Base-by-base conservation (phyloP, 2,888 invertebrate genomes). In the Galerucella pusilla region DNA sequence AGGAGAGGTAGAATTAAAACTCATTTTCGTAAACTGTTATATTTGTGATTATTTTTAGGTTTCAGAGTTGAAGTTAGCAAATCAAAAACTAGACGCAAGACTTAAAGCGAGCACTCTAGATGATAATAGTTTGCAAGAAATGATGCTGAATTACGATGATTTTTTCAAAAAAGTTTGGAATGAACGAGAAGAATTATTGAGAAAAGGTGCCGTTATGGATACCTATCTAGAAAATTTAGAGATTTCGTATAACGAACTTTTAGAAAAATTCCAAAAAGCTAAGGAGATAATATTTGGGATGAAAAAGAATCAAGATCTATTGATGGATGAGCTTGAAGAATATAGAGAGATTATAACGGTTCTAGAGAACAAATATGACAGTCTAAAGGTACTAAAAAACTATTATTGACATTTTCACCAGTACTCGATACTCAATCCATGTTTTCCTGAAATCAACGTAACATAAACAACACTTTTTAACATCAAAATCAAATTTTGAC, bases 261-360 rank as follows among this genome's bases (percentile, higher is more conserved):
- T 86, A 14, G 80, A 82, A 20, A 86, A 86, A 74, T 87, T 84
- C 75, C 84, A 85, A 73, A 82, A 83, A 64, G 81, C 86, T 0
- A 86, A 85, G 78, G 66, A 74, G 4, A 80, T 85, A 6, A 81
- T 87, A 16, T 72, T 79, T 49, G 84, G 83, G 2, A 84, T 84
- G 63, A 83, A 85, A 77, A 75, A 80, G 35, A 85, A 87, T 76
- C 85, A 87, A 71, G 79, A 80, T 2, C 67, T 81, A 1, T 77
- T 87, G 54, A 79, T 82, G 68, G 75, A 79, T 35, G 82, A 86
- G 75, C 76, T 86, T 7, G 73, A 76, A 16, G 80, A 83, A 63
- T 83, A 84, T 76, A 79, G 83, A 73, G 73, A 82, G 42, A 77
- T 81, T 7, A 72, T 85, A 5, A 77, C 78, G 1, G 71, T 77